phyloP scores from a whole-genome alignment of 2,888 invertebrate species.

The Stenotaenia linearis region DNA sequence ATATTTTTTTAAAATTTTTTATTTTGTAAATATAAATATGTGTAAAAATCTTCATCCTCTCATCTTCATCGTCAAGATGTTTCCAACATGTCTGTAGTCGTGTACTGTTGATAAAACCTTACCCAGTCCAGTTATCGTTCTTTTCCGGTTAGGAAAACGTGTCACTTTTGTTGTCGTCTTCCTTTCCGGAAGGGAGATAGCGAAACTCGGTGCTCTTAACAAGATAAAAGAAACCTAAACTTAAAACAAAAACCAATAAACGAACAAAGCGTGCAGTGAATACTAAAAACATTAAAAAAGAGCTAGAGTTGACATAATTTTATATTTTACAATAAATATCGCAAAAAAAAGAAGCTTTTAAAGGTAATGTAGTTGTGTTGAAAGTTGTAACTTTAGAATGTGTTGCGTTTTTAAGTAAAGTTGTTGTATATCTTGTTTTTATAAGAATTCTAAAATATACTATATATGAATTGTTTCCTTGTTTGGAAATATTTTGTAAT shows the following conservation, averaged over 20 bases:
- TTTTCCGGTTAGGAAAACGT: background rate
- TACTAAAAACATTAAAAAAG: too few species aligned
- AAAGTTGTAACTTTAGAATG: too few species aligned
- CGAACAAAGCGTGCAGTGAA: background rate
- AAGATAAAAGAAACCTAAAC: conserved; percentile 8
- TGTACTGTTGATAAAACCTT: conserved; percentile 1
- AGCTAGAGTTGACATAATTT: too few species aligned
- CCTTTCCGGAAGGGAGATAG: conserved; percentile 20
- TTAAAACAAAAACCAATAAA: conserved; percentile 12
- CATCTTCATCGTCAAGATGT: background rate
- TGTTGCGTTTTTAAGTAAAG: too few species aligned
- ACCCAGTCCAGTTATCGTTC: conserved; percentile 5
- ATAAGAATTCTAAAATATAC: too few species aligned
- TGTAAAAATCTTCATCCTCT: background rate
- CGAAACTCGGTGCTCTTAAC: background rate
- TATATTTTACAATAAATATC: too few species aligned
- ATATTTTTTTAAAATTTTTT: background rate
- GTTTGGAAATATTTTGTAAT: too few species aligned
- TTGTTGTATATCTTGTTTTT: too few species aligned
- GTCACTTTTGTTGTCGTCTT: conserved; percentile 19
- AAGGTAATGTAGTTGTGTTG: too few species aligned
- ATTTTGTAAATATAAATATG: too few species aligned
- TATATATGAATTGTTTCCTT: too few species aligned
- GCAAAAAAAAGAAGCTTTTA: too few species aligned
- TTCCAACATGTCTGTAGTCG: background rate